Base-by-base conservation (phyloP, 2,113 vertebrate species). In the Gracilinanus agilis region DNA sequence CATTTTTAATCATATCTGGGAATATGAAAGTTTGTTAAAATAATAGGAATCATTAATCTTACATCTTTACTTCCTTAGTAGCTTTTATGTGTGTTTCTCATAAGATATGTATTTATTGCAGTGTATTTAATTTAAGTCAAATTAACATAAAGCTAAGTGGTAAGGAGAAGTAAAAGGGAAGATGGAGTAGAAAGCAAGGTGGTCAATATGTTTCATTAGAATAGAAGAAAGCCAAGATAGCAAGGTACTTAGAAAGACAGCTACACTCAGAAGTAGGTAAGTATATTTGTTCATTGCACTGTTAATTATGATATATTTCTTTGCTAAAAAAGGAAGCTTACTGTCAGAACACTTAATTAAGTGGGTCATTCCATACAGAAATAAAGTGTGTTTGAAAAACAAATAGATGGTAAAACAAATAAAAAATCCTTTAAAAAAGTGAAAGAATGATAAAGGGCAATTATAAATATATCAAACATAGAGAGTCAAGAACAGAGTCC, bases 371-470 rank as follows among this genome's bases (percentile, higher is more conserved):
- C 75, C 90, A 93, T 53, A 94, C 56, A 94, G 94, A 88, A 93
- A 92, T 94, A 95, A 96, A 91, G 89, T 83, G 89, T 83, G 56
- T 92, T 90, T 93, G 55, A 97, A 95, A 53, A 93, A 96, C 54
- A 61, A 89, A 56, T 34, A 94, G 94, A 61, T 92, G 54, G n/a
- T 90, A 96, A 95, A 93, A 55, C 54, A 93, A 90, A 4, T 92
- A 40, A 75, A 10, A 13, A 89, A n/a, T 27, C 13, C 11, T 95
- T 97, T 25, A 92, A 92, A 96, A 94, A 96, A 97, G 91, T 96
- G n/a, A 93, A 95, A 93, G 54, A 92, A 93, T 95, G 0, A 3
- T 21, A 10, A 16, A 89, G 19, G 90, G 8, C 24, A 61, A 56
- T 53, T 92, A 94, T 61, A 44, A 95, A 0, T 75, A 92, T 93